Base-by-base conservation (phyloP, 2,888 invertebrate species). In the Coecobrya sp. region DNA sequence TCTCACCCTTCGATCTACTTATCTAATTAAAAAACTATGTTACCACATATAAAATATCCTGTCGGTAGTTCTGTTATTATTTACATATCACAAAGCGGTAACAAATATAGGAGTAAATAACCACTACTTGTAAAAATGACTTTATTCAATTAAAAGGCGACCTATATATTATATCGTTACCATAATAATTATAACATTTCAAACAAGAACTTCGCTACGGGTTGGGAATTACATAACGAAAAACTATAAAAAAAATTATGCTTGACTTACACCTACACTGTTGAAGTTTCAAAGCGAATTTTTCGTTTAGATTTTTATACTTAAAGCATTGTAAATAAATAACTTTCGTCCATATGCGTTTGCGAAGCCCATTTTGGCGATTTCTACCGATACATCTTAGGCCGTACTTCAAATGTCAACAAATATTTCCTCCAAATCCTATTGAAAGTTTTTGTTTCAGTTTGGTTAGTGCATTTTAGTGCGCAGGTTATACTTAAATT, bases 51-150 rank as follows among this genome's bases (percentile, higher is more conserved):
- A 59, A 59, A 59, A 59, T 59, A 59, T 59, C 59, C 19, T 59
- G n/a, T 59, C 19, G 68, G 27, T 16, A 68, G 25, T 27, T 2
- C 11, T 4, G 30, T 27, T 68, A 27, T 25, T 68, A 27, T 68
- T n/a, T 68, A 68, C n/a, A 65, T 85, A 85, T 65, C 85, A 65
- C 65, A 65, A 36, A 65, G 62, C 85, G 62, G 85, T 85, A 85
- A 85, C 65, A 62, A 59, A 59, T 59, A 59, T 13, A 59, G 59
- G 59, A 59, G 59, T 3, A n/a, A n/a, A 49, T 49, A 10, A 49
- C 49, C 13, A 49, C 49, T 49, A 49, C 11, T 49, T 13, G 11
- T 49, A 1, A 13, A 49, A 13, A 49, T 49, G 13, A 13, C 13
- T n/a, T n/a, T 13, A 13, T 49, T 49, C 11, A 49, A 11, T 49